Conservation (phyloP, 2,113 vertebrate genomes). For the Micronycteris hirsuta region DNA sequence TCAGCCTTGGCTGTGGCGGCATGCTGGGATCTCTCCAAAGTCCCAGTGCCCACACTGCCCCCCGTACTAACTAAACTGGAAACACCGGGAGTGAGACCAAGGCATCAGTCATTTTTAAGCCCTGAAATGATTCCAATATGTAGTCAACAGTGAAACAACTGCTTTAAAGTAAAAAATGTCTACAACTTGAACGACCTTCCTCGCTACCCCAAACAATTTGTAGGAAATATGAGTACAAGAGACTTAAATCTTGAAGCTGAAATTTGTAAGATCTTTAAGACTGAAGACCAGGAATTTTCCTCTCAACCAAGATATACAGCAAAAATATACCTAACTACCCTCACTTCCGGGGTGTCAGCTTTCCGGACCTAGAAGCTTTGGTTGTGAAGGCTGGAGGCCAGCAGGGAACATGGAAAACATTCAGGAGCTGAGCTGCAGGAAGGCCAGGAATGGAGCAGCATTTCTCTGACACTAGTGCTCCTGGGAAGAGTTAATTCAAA, state of each 20-base stretch:
- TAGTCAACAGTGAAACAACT: neutral
- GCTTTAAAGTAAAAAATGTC: neutral
- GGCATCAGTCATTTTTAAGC: neutral
- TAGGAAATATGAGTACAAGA: neutral
- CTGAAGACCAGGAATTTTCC: neutral
- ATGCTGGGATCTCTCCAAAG: neutral
- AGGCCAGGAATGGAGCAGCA: neutral
- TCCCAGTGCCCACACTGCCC: neutral
- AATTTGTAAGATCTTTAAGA: neutral
- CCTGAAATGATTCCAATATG: neutral
- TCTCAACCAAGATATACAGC: neutral
- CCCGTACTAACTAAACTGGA: neutral
- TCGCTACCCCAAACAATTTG: neutral
- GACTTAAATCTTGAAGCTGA: neutral
- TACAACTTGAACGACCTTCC: neutral
- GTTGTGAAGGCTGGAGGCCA: neutral
- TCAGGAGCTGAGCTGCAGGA: neutral
- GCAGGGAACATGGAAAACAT: neutral
- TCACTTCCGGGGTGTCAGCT: neutral
- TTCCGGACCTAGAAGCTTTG: neutral
- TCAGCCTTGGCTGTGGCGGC: neutral
- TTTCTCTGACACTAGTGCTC: neutral
- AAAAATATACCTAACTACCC: neutral
- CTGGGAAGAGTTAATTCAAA: neutral
- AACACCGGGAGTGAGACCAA: neutral